Conservation (phyloP, 2,113 vertebrate species). For the Xiphophorus couchianus region DNA sequence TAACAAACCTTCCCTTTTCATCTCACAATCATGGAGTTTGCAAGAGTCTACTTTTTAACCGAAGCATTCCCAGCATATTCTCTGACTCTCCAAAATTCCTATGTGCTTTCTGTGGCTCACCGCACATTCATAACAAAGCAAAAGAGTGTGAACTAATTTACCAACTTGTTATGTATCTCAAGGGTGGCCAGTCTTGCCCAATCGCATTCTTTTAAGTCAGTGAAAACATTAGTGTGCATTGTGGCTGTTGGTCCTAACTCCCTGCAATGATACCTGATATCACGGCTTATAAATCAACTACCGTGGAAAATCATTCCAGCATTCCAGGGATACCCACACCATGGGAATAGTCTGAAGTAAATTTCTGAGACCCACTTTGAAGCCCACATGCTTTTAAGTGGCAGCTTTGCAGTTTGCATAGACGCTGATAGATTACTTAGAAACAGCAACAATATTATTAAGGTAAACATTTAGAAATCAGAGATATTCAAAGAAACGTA, state of each 20-base stretch:
- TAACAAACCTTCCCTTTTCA: slow-evolving; percentile 1
- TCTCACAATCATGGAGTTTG: not conserved
- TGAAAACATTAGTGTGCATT: slow-evolving; percentile 8
- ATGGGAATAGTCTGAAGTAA: slow-evolving; percentile 53
- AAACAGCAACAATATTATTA: not conserved
- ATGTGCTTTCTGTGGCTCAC: slow-evolving; percentile 49
- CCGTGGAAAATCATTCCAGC: slow-evolving; percentile 59
- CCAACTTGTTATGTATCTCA: slow-evolving; percentile 15
- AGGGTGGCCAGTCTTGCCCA: slow-evolving; percentile 6
- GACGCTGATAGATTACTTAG: not conserved
- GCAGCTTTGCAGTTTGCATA: slow-evolving; percentile 15
- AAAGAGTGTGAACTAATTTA: slow-evolving; percentile 21
- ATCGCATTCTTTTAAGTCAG: not conserved
- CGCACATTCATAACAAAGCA: slow-evolving; percentile 42
- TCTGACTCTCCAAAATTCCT: slow-evolving; percentile 39
- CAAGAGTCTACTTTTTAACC: slow-evolving; percentile 33
- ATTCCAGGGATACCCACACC: slow-evolving; percentile 72
- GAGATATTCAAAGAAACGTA: not conserved
- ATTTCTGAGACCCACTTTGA: slow-evolving; percentile 35
- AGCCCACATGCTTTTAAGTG: slow-evolving; percentile 14
- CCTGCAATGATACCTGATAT: slow-evolving; percentile 39
- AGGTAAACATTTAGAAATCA: not conserved
- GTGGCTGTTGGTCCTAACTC: slow-evolving; percentile 13
- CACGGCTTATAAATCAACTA: slow-evolving; percentile 23
- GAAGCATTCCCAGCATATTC: slow-evolving; percentile 24